These are phyloP conservation scores for Platyscapa corneri DNA, from an alignment of 1,140 invertebrate genomes.

Conservation along the genomic window DNA sequence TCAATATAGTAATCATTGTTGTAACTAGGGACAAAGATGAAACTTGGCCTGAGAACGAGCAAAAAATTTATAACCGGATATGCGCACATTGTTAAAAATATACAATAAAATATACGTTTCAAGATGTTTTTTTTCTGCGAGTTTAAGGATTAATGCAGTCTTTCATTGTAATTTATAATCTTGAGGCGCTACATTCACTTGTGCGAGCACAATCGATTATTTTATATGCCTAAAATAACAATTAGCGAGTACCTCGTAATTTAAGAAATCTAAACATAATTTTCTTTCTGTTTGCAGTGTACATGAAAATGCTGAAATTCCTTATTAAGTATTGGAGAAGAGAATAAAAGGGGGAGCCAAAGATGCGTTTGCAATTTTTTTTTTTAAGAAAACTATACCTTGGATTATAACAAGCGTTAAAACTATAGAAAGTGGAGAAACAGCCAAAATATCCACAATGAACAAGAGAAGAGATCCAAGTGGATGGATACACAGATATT, in stretches of 20 bases:
- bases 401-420: constrained; percentile 58
- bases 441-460: constrained; percentile 35
- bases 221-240: too few relatives aligned
- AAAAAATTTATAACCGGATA: neutral
- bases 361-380: constrained; percentile 72
- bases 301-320: constrained; percentile 70
- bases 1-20: neutral
- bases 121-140: neutral
- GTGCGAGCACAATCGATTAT: too few relatives aligned
- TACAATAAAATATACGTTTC: too few relatives aligned
- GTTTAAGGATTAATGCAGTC: constrained; percentile 30
- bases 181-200: too few relatives aligned
- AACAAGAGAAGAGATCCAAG: constrained; percentile 27
- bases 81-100: neutral
- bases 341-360: constrained; percentile 68
- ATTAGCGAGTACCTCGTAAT: constrained; percentile 7
- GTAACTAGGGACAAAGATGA: neutral
- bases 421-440: constrained; percentile 47
- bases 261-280: constrained; percentile 23
- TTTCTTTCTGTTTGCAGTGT: constrained; percentile 67
- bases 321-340: constrained; percentile 62
- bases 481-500: constrained; percentile 45
- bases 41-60: neutral
- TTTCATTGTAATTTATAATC: neutral
- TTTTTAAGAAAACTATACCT: constrained; percentile 68